Evolutionary conservation across 2,888 invertebrate genomes (phyloP), one percentile per base, ranked within the genome.

Genomic region (Xestobium rufovillosum): DNA sequence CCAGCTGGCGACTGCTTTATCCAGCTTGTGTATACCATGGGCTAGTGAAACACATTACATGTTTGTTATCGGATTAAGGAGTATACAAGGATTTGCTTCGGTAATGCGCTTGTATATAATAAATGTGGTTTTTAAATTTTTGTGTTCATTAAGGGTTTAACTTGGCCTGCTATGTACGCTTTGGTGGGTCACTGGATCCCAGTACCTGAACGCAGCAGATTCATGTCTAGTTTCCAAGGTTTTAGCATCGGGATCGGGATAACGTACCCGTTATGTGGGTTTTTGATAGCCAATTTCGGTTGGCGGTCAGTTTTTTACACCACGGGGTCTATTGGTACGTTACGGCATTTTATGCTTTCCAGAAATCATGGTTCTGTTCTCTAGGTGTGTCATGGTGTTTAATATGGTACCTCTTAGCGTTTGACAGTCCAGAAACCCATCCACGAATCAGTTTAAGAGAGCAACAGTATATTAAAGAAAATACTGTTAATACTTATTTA

Each of bases 111-210:
- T 19, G 14, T 43, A 42, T 8, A 9, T 6, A 13, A 8, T 6
- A 8, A n/a, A n/a, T 19, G 23, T 6, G 23, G 6, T 19, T 19
- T 19, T 8, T 19, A n/a, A 19, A 19, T 32, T 14, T 12, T 4
- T 34, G 6, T 19, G 35, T 38, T 42, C 35, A 55, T 55, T 39
- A 47, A 75, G 74, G 81, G 81, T 15, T 59, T 81, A 37, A 82
- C 81, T 8, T 82, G 81, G 81, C 81, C 81, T 9, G 80, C 81
- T 1, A 82, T 82, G 81, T 82, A 80, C 55, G 79, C 80, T 1
- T 67, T 80, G 39, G 81, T 81, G 15, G 80, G 79, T 3, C 75
- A 75, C 49, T 82, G 81, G 81, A 81, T 81, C 43, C 81, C 81
- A 4, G 68, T 78, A n/a, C 69, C 72, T 4, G 81, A 82, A 57